A percentile compares a stretch with the other conserved stretches of the same genome.
phyloP scores from a whole-genome alignment of 2,113 vertebrate species.

The Microcebus jonahi region DNA sequence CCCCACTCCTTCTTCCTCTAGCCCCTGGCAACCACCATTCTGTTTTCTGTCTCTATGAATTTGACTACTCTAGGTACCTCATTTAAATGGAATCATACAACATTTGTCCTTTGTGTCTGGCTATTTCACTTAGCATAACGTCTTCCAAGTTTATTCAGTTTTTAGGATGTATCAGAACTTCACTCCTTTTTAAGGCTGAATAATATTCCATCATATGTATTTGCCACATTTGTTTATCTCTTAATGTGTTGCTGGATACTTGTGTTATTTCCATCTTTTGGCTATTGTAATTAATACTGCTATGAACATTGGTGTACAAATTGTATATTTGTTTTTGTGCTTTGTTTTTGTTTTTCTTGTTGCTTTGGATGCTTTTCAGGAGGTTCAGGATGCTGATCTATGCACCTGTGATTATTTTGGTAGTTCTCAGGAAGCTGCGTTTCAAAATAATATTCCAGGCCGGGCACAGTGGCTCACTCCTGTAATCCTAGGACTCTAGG shows the following conservation, averaged over 20 bases:
- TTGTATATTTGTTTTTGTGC: background rate
- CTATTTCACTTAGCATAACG: background rate
- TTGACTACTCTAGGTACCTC: background rate
- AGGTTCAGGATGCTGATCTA: background rate
- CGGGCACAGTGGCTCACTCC: too few species aligned
- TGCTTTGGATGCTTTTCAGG: background rate
- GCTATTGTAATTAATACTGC: background rate
- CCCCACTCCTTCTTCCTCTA: background rate
- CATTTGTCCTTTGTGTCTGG: background rate
- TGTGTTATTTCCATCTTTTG: background rate
- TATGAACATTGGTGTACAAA: background rate
- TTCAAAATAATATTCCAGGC: background rate
- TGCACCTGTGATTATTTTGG: background rate
- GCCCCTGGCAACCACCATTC: background rate
- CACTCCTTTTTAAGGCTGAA: background rate
- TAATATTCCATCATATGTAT: background rate
- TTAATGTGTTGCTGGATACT: background rate
- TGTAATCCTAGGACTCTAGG: too few species aligned
- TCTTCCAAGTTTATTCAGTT: background rate
- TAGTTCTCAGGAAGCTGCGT: background rate
- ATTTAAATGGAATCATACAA: background rate
- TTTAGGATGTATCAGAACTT: background rate
- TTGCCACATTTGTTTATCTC: background rate
- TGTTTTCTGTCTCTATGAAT: background rate
- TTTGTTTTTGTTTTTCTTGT: background rate